A percentile compares a stretch with the other conserved stretches of the same genome.
Conservation (phyloP, 2,888 invertebrate genomes). For the Polymixis flavicincta region DNA sequence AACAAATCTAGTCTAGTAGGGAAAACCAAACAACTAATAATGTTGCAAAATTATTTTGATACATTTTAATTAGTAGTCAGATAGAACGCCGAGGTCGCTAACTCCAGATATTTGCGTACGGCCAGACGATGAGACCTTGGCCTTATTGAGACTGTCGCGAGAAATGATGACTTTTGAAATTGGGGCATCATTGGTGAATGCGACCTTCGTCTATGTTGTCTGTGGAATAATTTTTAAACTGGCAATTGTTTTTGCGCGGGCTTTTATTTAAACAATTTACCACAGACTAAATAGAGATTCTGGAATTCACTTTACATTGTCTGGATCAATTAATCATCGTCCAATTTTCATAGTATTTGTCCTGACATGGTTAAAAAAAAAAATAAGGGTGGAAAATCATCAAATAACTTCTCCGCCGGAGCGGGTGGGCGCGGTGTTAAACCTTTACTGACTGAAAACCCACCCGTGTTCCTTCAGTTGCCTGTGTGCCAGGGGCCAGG, state of each 20-base stretch:
- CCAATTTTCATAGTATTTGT: not conserved
- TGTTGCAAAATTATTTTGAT: constrained; percentile 47
- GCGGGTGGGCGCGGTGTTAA: too few species aligned
- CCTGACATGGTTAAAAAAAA: too few species aligned
- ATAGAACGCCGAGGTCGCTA: constrained; percentile 60
- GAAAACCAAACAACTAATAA: constrained; percentile 26
- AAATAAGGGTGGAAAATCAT: too few species aligned
- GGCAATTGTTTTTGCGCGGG: constrained; percentile 7
- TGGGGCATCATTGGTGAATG: constrained; percentile 44
- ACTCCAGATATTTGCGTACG: constrained; percentile 63
- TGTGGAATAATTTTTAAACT: not conserved
- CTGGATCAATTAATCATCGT: not conserved
- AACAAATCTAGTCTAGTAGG: constrained; percentile 5
- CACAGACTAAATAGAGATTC: not conserved
- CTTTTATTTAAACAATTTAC: not conserved
- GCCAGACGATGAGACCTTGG: constrained; percentile 58
- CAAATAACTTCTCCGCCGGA: too few species aligned
- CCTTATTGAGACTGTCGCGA: constrained; percentile 61
- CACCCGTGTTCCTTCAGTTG: too few species aligned
- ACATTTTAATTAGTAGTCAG: constrained; percentile 41
- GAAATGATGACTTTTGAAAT: constrained; percentile 58
- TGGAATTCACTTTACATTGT: not conserved
- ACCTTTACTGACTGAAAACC: too few species aligned
- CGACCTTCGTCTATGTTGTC: constrained; percentile 37
- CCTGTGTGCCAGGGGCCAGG: too few species aligned